Evolutionary conservation across 2,888 invertebrate genomes (phyloP).

Genomic region (Parascotia fuliginaria): DNA sequence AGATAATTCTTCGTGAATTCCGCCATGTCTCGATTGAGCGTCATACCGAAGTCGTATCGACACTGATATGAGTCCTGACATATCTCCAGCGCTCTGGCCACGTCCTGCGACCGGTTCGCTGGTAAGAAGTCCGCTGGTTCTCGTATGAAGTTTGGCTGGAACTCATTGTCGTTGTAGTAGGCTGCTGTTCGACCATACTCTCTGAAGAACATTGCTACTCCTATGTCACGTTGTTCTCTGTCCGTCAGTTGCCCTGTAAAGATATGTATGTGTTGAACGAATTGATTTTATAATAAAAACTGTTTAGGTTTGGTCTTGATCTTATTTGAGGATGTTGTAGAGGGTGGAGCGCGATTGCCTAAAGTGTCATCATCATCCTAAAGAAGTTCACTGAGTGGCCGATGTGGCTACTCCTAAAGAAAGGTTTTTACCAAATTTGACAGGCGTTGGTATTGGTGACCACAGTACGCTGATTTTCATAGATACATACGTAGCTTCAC

Average conservation of each 20-base stretch:
- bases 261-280: neutral
- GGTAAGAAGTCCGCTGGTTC: slow-evolving; percentile 91
- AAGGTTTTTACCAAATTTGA: no score
- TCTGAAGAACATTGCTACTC: slow-evolving; percentile 91
- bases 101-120: slow-evolving; percentile 88
- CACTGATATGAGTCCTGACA: slow-evolving; percentile 95
- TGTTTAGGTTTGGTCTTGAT: no score
- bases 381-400: no score
- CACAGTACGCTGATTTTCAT: no score
- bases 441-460: no score
- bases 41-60: slow-evolving; percentile 94
- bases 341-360: no score
- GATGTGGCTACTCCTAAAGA: no score
- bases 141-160: slow-evolving; percentile 90
- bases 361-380: no score
- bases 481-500: no score
- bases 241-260: slow-evolving; percentile 91
- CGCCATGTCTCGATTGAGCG: slow-evolving; percentile 93
- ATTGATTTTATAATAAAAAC: no score
- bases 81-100: slow-evolving; percentile 87
- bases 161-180: slow-evolving; percentile 91
- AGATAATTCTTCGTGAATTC: slow-evolving; percentile 94
- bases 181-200: slow-evolving; percentile 93
- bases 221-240: slow-evolving; percentile 89
- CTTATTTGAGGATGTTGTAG: no score